A percentile compares a stretch with the other conserved stretches of the same genome.
Evolutionary conservation across 2,113 vertebrate genomes (phyloP).

Genomic region (Muntiacus muntjak): DNA sequence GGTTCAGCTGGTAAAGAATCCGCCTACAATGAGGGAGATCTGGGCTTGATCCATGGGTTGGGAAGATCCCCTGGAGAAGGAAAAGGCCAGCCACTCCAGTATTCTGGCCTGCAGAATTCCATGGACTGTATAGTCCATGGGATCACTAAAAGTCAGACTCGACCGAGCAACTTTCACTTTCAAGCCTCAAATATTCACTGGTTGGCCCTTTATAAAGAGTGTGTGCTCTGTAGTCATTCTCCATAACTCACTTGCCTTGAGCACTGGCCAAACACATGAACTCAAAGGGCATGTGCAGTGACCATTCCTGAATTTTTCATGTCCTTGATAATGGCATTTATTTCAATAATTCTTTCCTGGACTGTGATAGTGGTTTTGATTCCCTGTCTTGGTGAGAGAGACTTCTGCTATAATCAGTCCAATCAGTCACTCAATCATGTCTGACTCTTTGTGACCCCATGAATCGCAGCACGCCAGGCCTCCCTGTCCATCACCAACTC

Average conservation of each 20-base stretch:
- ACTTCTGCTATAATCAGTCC: not conserved
- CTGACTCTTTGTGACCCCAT: too few relatives aligned
- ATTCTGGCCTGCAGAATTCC: not conserved
- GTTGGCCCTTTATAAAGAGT: not conserved
- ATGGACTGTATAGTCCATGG: not conserved
- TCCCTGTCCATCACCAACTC: too few relatives aligned
- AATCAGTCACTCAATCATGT: too few relatives aligned
- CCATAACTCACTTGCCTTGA: not conserved
- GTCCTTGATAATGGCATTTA: not conserved
- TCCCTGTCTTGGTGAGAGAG: not conserved
- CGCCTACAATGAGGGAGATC: accelerated
- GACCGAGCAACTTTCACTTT: not conserved
- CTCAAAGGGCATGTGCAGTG: accelerated
- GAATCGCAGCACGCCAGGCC: too few relatives aligned
- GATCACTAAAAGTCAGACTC: not conserved
- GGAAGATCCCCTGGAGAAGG: not conserved
- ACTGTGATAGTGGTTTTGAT: too few relatives aligned
- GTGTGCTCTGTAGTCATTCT: accelerated
- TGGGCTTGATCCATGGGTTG: not conserved
- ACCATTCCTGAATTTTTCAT: accelerated
- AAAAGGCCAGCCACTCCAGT: not conserved
- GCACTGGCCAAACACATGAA: too few relatives aligned
- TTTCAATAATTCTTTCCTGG: not conserved
- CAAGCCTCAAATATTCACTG: too few relatives aligned
- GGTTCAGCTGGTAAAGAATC: not conserved